Evolutionary conservation across 2,113 vertebrate genomes (phyloP), one percentile per base, ranked within the genome.

Genomic region (Leptobrachium leishanense): DNA sequence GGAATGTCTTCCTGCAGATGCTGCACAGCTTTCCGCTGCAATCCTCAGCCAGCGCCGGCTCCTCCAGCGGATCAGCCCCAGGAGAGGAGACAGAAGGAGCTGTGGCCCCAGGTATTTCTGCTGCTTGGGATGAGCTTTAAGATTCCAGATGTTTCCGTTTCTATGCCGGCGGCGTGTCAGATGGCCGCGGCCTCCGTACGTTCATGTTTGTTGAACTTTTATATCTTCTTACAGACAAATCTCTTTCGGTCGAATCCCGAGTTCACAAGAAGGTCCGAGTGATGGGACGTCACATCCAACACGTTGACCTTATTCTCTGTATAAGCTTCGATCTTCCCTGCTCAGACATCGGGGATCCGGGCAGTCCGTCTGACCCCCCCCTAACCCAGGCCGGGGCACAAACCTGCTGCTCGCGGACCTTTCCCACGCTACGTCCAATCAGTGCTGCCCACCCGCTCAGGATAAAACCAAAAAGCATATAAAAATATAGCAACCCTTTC

Each of bases 91-190:
- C 78, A 80, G 71, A 80, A 80, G 71, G 78, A 80, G 78, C 71
- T 40, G 13, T 80, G 78, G 78, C 78, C 65, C 72, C 64, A 68
- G 78, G 72, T 80, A 74, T 57, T 68, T 68, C n/a, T 74, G 78
- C 59, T 80, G 78, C 71, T 66, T 57, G 74, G 69, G 73, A 12
- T 74, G 64, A 80, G 77, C 64, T 68, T 59, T 46, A 74, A 80
- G 67, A 80, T 62, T 74, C 78, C 78, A 80, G 78, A 80, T 80
- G 78, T 80, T 80, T n/a, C 55, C 20, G 69, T 67, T n/a, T 67
- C 15, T 46, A n/a, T 80, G 78, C 78, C 78, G 46, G 50, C 53
- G 78, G 78, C 72, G 59, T 15, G 62, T 80, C 78, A 80, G 78
- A 80, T 80, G 78, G 64, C 65, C 67, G 64, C 1, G 46, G 57